Conservation (phyloP, 2,888 invertebrate genomes). For the Eueremaeus valkanovi region DNA sequence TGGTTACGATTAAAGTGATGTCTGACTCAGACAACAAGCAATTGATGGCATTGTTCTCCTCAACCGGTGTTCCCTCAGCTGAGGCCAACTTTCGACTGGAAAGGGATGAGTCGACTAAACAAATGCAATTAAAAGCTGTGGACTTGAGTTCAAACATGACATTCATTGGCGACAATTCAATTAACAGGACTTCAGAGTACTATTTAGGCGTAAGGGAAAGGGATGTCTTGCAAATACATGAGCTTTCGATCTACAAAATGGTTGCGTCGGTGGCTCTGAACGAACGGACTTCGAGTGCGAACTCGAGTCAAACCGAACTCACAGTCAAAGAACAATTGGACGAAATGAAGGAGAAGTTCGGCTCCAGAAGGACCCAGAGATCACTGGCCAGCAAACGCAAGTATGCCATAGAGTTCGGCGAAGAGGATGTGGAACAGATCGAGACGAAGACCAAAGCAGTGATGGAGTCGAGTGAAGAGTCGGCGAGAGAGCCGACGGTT, state of each 20-base stretch:
- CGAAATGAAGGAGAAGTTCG: slow-evolving; percentile 40
- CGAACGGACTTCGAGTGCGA: background rate
- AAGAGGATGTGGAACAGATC: slow-evolving; percentile 36
- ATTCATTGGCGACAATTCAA: background rate
- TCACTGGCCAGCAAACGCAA: slow-evolving; percentile 36
- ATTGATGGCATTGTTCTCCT: background rate
- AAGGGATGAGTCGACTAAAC: background rate
- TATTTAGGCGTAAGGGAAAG: background rate
- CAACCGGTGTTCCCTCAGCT: background rate
- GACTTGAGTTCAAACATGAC: background rate
- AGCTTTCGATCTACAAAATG: slow-evolving; percentile 13
- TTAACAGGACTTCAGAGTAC: background rate
- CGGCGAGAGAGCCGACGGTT: background rate
- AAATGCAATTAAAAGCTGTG: background rate
- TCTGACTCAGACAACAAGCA: background rate
- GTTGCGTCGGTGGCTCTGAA: background rate
- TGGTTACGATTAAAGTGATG: slow-evolving; percentile 1
- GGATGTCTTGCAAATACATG: background rate
- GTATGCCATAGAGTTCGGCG: slow-evolving; percentile 40
- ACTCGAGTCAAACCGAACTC: background rate
- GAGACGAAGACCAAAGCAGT: background rate
- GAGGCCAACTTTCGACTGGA: background rate
- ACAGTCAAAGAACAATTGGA: slow-evolving; percentile 37
- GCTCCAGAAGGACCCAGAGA: slow-evolving; percentile 37
- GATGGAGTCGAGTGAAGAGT: background rate